phyloP scores from a whole-genome alignment of 2,113 vertebrate species.

The Rhinogobius similis region DNA sequence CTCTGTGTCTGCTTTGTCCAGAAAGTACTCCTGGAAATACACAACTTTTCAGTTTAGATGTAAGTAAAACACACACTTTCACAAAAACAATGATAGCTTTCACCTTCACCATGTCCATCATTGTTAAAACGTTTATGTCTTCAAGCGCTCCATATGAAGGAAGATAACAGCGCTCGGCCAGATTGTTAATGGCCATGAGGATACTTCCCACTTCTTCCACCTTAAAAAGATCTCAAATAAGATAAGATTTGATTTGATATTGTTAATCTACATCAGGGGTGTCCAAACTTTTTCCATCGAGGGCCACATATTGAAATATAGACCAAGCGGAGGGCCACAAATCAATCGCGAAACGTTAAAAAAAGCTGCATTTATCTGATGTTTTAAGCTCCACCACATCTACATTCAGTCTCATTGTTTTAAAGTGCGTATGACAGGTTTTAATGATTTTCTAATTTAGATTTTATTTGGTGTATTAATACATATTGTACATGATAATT shows the following conservation, averaged over 20 bases:
- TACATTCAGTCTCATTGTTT: no score
- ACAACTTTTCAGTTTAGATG: background rate
- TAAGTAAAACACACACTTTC: background rate
- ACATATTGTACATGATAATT: no score
- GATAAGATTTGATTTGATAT: background rate
- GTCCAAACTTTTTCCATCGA: no score
- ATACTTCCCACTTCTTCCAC: slow-evolving; percentile 65
- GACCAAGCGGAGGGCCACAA: no score
- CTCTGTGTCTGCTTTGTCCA: slow-evolving; percentile 71
- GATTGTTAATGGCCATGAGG: slow-evolving; percentile 64
- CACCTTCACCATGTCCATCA: slow-evolving; percentile 81
- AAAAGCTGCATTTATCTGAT: no score
- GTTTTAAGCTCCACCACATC: no score
- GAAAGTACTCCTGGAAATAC: slow-evolving; percentile 76
- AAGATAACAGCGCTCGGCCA: slow-evolving; percentile 76
- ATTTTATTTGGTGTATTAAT: no score
- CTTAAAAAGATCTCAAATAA: slow-evolving; percentile 46
- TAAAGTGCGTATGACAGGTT: no score
- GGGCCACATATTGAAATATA: no score
- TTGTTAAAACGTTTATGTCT: slow-evolving; percentile 56
- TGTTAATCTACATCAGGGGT: no score
- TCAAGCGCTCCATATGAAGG: slow-evolving; percentile 49
- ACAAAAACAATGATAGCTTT: background rate
- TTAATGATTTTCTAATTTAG: no score
- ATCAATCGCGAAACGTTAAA: no score